Base-by-base conservation (phyloP, 1,140 invertebrate species). In the Hydropsyche tenuis region DNA sequence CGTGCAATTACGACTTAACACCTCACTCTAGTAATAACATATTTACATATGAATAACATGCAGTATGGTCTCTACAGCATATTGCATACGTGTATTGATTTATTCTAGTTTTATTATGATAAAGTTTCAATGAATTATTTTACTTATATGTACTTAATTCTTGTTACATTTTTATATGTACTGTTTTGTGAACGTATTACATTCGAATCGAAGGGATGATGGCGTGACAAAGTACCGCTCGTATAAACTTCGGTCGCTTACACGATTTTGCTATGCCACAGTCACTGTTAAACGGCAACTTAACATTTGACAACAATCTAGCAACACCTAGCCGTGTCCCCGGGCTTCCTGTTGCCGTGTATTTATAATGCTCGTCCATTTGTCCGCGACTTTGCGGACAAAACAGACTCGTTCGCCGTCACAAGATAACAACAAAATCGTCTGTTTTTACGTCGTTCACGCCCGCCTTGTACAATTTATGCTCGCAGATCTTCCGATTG, bases 251-350 rank as follows among this genome's bases (percentile, higher is more conserved):
- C 56, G 23, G 56, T 14, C 20, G 11, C 20, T 16, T 48, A 68
- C 65, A 68, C 65, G 65, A 68, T 27, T 48, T 48, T 11, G 45
- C 65, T 22, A 27, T 45, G 45, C 65, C 65, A 7, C 25, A 37
- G 56, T 25, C 22, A 22, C 25, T n/a, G 65, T 42, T 68, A 68
- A 68, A 68, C 65, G 65, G 37, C 65, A 68, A 68, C 65, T 68
- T 46, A 68, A 68, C 65, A 48, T 68, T 68, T 48, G 65, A 68
- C 65, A 68, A 68, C 65, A 48, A 68, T 68, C 65, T 48, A 68
- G 43, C 42, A 48, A 68, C 65, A 68, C 65, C 65, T 68, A n/a
- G 23, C 65, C 65, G 27, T 68, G 42, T 68, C 65, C 65, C 16
- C 37, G 43, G 65, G 65, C 65, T 68, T 68, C 65, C 65, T 68